Evolutionary conservation across 2,888 invertebrate genomes (phyloP).

Genomic region (Unio pictorum): DNA sequence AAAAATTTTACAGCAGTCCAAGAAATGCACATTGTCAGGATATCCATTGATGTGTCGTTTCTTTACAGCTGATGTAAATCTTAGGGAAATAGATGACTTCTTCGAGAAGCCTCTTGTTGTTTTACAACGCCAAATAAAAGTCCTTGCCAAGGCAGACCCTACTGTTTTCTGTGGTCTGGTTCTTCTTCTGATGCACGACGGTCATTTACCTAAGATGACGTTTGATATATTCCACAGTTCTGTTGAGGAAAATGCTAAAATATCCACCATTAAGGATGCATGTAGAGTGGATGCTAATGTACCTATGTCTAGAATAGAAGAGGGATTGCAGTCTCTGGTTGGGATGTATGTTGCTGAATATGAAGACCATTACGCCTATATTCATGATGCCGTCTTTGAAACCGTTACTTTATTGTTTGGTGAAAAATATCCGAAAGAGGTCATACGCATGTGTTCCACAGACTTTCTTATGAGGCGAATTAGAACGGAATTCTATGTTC

Average conservation of each 20-base stretch:
- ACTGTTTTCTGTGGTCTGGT: conserved; percentile 18
- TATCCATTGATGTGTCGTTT: conserved; percentile 27
- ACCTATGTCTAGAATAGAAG: conserved; percentile 11
- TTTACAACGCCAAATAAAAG: conserved; percentile 14
- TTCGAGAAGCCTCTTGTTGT: conserved; percentile 18
- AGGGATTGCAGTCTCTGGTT: conserved; percentile 7
- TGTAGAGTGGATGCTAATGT: conserved; percentile 14
- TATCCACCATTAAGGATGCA: conserved; percentile 16
- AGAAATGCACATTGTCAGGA: conserved; percentile 5
- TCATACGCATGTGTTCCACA: conserved; percentile 19
- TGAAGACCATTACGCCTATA: conserved; percentile 18
- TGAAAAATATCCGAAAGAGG: conserved; percentile 15
- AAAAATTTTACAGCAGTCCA: background rate
- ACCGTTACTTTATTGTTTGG: conserved; percentile 26
- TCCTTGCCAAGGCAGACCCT: conserved; percentile 9
- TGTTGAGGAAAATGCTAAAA: conserved; percentile 3
- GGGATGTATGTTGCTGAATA: conserved; percentile 21
- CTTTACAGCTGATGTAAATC: conserved; percentile 10
- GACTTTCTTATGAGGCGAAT: conserved; percentile 18
- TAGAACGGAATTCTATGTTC: conserved; percentile 6
- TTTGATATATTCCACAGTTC: conserved; percentile 15
- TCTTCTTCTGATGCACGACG: conserved; percentile 19
- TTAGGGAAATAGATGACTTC: conserved; percentile 12
- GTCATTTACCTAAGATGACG: conserved; percentile 10
- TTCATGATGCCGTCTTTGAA: conserved; percentile 29